phyloP scores from a whole-genome alignment of 2,113 vertebrate species.

The Capreolus pygargus region DNA sequence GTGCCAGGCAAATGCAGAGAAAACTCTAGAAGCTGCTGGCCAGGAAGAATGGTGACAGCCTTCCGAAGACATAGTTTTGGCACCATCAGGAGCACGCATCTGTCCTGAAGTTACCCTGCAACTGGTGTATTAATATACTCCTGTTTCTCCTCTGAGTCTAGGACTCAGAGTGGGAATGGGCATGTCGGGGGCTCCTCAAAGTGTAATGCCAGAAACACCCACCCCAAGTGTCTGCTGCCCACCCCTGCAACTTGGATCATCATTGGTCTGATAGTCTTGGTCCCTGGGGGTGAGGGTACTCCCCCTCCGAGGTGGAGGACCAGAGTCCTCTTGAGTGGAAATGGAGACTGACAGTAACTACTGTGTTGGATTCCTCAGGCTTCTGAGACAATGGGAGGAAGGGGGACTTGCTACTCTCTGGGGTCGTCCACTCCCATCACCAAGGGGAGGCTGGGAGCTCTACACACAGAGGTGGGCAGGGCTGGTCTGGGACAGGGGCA shows the following conservation, averaged over 20 bases:
- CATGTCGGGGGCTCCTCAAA: neutral
- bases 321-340: no score
- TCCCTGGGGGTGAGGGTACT: neutral
- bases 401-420: neutral
- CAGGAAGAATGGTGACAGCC: neutral
- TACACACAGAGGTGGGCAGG: neutral
- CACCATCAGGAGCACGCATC: accelerated
- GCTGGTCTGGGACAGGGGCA: neutral
- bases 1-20: neutral
- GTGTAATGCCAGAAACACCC: neutral
- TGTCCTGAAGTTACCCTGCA: neutral
- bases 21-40: neutral
- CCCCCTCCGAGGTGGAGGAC: neutral
- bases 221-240: neutral
- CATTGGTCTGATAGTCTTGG: neutral
- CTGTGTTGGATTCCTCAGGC: neutral
- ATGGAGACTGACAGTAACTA: neutral
- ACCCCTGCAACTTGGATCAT: neutral
- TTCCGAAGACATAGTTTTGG: neutral
- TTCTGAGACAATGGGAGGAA: neutral
- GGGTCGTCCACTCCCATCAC: neutral
- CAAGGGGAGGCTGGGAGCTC: neutral
- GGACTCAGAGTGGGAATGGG: neutral
- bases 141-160: neutral
- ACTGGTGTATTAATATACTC: neutral